A percentile compares a stretch with the other conserved stretches of the same genome.
Conservation (phyloP, 2,113 vertebrate species). For the Callocephalon fimbriatum region DNA sequence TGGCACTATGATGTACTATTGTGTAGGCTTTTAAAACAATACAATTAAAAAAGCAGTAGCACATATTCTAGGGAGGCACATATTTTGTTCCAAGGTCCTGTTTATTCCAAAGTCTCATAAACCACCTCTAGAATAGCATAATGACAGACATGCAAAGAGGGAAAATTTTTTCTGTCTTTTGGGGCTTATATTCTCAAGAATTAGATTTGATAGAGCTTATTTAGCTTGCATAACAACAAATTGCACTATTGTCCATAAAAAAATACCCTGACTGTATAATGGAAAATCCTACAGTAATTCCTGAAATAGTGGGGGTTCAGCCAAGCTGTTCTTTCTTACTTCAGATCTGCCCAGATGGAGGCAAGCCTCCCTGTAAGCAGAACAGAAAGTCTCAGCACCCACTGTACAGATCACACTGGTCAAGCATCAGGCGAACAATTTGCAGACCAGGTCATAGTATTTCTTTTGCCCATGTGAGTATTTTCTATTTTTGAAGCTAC, state of each 20-base stretch:
- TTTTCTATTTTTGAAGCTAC: not conserved
- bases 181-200: not conserved
- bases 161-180: not conserved
- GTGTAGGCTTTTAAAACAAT: not conserved
- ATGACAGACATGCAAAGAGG: not conserved
- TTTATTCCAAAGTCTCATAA: not conserved
- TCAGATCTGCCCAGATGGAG: not conserved
- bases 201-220: not conserved
- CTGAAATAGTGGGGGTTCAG: not conserved
- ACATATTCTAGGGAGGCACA: not conserved
- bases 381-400: not conserved
- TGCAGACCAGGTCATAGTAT: not conserved
- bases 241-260: not conserved
- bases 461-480: not conserved
- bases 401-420: not conserved
- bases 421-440: not conserved
- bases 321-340: not conserved
- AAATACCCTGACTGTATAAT: not conserved
- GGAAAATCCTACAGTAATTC: not conserved
- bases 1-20: not conserved
- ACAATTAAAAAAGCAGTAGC: not conserved
- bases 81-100: not conserved
- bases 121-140: not conserved
- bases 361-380: not conserved
- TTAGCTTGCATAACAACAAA: not conserved